These are phyloP conservation scores for Theristicus caerulescens DNA, from an alignment of 2,113 vertebrate species.

Conservation along the genomic window DNA sequence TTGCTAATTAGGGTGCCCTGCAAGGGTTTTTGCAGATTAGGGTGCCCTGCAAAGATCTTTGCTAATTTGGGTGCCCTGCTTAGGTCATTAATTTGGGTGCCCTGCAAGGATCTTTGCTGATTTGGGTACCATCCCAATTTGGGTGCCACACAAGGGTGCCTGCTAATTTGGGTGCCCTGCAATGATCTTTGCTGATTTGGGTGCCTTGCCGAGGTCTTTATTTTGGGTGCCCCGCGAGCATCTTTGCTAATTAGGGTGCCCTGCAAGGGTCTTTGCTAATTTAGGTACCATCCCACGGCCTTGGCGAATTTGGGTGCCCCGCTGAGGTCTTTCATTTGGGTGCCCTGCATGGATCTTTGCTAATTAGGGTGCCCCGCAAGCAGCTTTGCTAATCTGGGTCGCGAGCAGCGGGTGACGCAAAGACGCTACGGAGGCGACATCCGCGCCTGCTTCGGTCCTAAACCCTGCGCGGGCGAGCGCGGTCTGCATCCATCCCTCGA, in stretches of 20 bases:
- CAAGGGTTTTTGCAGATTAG: too few species aligned
- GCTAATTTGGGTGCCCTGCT: background rate
- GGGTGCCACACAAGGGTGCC: too few species aligned
- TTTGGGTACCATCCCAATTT: background rate
- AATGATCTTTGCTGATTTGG: background rate
- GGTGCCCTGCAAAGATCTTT: too few species aligned
- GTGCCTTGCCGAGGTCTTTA: background rate
- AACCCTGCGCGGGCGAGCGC: background rate
- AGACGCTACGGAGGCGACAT: background rate
- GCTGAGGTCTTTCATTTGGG: background rate
- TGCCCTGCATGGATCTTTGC: background rate
- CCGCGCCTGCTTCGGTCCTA: background rate
- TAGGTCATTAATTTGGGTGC: background rate
- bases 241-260: too few species aligned
- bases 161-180: background rate
- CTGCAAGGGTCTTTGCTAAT: background rate
- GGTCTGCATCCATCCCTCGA: rapidly evolving
- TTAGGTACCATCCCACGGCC: too few species aligned
- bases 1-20: too few species aligned
- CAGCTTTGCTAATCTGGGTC: background rate
- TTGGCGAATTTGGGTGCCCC: too few species aligned
- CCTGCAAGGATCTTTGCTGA: background rate
- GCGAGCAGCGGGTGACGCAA: rapidly evolving
- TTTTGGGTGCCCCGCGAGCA: background rate
- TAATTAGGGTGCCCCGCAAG: background rate